Conservation (phyloP, 1,140 invertebrate genomes). For the Melipona quadrifasciata region DNA sequence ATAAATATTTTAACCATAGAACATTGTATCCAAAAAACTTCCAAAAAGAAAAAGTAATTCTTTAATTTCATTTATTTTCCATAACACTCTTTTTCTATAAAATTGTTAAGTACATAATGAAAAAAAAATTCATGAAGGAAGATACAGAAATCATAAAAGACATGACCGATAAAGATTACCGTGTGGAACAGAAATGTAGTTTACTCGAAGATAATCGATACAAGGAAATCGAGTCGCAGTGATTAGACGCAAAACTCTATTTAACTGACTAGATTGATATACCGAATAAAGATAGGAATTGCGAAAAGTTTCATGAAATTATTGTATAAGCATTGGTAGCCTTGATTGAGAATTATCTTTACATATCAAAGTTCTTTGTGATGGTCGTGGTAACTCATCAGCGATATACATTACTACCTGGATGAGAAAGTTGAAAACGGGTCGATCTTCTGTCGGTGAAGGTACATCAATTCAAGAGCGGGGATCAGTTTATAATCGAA, state of each 20-base stretch:
- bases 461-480: conserved; percentile 15
- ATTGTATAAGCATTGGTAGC: background rate
- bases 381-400: conserved; percentile 9
- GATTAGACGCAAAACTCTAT: background rate
- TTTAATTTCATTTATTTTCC: background rate
- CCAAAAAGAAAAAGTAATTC: background rate
- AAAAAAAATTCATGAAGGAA: background rate
- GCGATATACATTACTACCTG: conserved; percentile 36
- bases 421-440: conserved; percentile 50
- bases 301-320: conserved; percentile 11
- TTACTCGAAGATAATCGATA: conserved; percentile 13
- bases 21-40: no score
- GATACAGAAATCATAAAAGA: background rate
- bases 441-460: conserved; percentile 40
- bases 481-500: conserved; percentile 31
- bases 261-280: background rate
- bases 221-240: background rate
- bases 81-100: background rate
- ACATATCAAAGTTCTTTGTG: conserved; percentile 20
- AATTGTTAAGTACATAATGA: background rate
- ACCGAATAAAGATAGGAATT: background rate
- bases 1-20: no score
- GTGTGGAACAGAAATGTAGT: background rate
- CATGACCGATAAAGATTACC: conserved; percentile 21
- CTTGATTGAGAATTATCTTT: conserved; percentile 7